Conservation (phyloP, 2,113 vertebrate species). For the Anhinga rufa region DNA sequence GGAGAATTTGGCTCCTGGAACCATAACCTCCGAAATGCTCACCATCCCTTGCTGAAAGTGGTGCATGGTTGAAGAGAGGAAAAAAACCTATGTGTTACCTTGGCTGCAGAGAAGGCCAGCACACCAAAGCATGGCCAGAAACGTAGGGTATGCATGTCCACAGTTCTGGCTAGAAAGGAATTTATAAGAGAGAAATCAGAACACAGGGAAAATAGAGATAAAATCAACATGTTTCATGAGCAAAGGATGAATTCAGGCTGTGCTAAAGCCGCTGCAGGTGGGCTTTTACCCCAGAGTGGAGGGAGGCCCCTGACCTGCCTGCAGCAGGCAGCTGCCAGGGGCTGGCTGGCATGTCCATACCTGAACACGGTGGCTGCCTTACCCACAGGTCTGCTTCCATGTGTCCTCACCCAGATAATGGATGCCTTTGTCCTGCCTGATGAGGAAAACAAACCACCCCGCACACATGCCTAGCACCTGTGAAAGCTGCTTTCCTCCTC, state of each 20-base stretch:
- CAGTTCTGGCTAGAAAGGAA: conserved; percentile 87
- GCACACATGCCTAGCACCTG: rapidly evolving
- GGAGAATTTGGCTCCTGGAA: not conserved
- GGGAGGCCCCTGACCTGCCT: not conserved
- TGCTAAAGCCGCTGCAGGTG: rapidly evolving
- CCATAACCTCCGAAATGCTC: rapidly evolving
- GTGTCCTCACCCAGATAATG: not conserved
- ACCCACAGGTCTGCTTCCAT: not conserved
- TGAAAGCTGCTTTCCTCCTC: not conserved
- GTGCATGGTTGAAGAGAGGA: not conserved
- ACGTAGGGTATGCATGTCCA: conserved; percentile 87
- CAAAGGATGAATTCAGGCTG: not conserved
- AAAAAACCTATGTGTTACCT: conserved; percentile 74
- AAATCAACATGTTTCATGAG: not conserved
- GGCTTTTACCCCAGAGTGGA: rapidly evolving
- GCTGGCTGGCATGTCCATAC: not conserved
- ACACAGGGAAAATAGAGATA: not conserved
- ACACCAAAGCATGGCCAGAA: conserved; percentile 90
- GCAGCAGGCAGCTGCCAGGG: not conserved
- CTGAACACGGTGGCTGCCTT: rapidly evolving
- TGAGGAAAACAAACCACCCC: not conserved
- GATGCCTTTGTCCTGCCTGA: not conserved
- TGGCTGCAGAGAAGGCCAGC: conserved; percentile 91
- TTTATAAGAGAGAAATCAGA: not conserved
- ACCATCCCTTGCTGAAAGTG: not conserved